These are phyloP conservation scores for Morone saxatilis DNA, from an alignment of 2,113 vertebrate genomes.

Conservation along the genomic window DNA sequence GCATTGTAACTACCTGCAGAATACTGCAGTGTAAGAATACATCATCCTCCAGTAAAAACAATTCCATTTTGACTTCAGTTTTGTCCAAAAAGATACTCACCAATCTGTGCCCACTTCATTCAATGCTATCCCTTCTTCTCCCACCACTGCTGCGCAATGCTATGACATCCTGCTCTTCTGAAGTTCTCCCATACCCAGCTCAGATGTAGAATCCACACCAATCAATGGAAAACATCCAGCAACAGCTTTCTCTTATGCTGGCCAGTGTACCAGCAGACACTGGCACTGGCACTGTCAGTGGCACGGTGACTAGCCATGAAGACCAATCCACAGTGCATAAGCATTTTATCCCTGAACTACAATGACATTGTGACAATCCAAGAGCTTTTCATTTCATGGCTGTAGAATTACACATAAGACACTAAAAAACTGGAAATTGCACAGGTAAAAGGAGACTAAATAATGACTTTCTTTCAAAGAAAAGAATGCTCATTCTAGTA, in stretches of 20 bases:
- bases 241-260: not conserved
- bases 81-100: not conserved
- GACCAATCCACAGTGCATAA: not conserved
- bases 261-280: not conserved
- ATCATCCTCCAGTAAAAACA: not conserved
- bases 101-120: not conserved
- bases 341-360: not conserved
- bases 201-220: conserved; percentile 25
- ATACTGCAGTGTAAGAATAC: not conserved
- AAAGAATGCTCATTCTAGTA: not conserved
- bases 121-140: conserved; percentile 12
- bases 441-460: not conserved
- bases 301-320: not conserved
- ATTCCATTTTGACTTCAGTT: not conserved
- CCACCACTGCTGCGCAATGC: not conserved
- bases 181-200: conserved; percentile 41
- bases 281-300: not conserved
- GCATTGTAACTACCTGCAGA: not conserved
- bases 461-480: not conserved
- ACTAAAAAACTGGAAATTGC: not conserved
- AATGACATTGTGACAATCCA: not conserved
- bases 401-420: too few species aligned
- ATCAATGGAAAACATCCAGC: conserved; percentile 8
- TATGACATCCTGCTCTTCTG: not conserved
- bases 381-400: conserved; percentile 2